Evolutionary conservation across 2,888 invertebrate species (phyloP).

Genomic region (Drosophila nigricruria): DNA sequence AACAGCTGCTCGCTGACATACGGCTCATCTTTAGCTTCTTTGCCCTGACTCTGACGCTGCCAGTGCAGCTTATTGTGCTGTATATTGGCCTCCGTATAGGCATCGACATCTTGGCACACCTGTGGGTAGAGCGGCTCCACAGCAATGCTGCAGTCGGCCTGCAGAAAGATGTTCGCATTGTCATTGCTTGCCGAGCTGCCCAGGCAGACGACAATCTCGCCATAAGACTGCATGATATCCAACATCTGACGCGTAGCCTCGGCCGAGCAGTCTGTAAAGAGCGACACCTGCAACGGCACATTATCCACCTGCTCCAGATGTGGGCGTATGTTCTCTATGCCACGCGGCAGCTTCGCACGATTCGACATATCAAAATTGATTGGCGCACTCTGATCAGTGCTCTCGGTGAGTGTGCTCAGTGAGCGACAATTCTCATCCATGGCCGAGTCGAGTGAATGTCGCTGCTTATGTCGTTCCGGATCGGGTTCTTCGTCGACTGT

Average conservation of each 20-base stretch:
- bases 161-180: constrained; percentile 96
- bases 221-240: constrained; percentile 97
- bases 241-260: constrained; percentile 96
- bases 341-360: constrained; percentile 96
- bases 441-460: constrained; percentile 87
- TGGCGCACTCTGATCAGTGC: constrained; percentile 95
- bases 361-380: constrained; percentile 97
- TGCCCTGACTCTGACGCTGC: constrained; percentile 56
- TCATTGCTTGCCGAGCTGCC: constrained; percentile 95
- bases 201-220: constrained; percentile 97
- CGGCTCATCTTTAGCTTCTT: constrained; percentile 29
- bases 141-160: constrained; percentile 96
- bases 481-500: constrained; percentile 35
- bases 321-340: constrained; percentile 98
- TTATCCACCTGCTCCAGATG: constrained; percentile 98
- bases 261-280: constrained; percentile 99
- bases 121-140: constrained; percentile 97
- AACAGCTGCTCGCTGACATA: constrained; percentile 70
- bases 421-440: constrained; percentile 90
- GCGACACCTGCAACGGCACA: constrained; percentile 97
- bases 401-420: constrained; percentile 93
- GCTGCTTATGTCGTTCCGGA: constrained; percentile 71
- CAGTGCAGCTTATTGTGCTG: constrained; percentile 83
- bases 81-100: constrained; percentile 84
- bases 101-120: constrained; percentile 86